A percentile compares a stretch with the other conserved stretches of the same genome.
Conservation (phyloP, 2,797 vertebrate genomes). For the Dryobates pubescens region DNA sequence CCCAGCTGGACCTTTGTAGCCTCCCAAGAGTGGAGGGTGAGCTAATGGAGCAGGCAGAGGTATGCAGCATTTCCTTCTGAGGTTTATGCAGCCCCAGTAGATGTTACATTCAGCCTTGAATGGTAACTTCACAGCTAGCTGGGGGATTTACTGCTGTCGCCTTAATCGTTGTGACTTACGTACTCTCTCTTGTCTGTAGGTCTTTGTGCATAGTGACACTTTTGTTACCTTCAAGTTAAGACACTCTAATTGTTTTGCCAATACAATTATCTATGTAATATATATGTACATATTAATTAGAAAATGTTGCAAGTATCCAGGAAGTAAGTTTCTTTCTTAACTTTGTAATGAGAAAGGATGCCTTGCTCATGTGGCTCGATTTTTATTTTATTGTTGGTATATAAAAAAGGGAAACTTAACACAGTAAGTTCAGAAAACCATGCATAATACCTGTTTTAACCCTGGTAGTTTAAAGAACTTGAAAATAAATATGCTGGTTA, state of each 20-base stretch:
- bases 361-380: not conserved
- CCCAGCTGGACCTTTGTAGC: slow-evolving; percentile 41
- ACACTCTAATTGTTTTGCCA: not conserved
- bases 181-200: not conserved
- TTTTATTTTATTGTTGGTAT: not conserved
- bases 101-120: not conserved
- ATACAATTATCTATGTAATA: not conserved
- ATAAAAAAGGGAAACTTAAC: not conserved
- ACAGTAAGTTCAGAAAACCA: not conserved
- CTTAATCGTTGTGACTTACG: not conserved
- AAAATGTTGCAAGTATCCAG: not conserved
- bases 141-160: not conserved
- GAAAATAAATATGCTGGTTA: not conserved
- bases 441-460: not conserved
- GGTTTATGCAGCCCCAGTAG: not conserved
- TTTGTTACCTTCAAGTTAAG: not conserved
- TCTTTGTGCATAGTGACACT: accelerated
- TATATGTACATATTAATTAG: not conserved
- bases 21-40: slow-evolving; percentile 54
- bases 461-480: not conserved
- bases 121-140: not conserved
- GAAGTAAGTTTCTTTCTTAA: not conserved
- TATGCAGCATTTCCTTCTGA: not conserved
- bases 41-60: slow-evolving; percentile 20
- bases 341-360: not conserved